Evolutionary conservation across 2,888 invertebrate genomes (phyloP), one percentile per base, ranked within the genome.

Genomic region (Incurvaria masculella): DNA sequence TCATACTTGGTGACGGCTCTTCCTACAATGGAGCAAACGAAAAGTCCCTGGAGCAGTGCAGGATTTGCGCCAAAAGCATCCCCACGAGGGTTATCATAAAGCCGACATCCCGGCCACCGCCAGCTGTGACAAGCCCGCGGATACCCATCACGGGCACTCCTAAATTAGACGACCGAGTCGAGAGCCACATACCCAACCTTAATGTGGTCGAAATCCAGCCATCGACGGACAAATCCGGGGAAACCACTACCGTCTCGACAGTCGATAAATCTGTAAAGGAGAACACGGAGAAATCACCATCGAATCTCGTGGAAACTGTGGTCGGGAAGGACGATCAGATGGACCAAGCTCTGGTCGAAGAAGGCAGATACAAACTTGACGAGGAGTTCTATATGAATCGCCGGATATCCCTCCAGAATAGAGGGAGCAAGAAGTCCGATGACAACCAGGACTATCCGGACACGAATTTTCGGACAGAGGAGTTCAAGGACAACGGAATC

Each of bases 1-100:
- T 92, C 26, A 85, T 90, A 58, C 72, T 92, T 53, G 92, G 91
- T 0, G 91, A 91, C 59, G 84, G 83, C 1, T 74, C 64, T 20
- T 62, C 71, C 0, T 33, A 14, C 33, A 50, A 61, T 11, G 66
- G 56, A 55, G 58, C 65, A 49, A 54, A 69, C 19, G 20, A 16
- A 23, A 17, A 23, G 8, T 19, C 42, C 6, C n/a, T 20, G 17
- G 42, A 42, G 0, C 54, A 51, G 1, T 73, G 73, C 51, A 53
- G 51, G 2, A 59, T 59, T 0, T 74, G 72, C 42, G 26, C 42
- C 42, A 42, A 47, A 8, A 18, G 6, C 33, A 33, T 20, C 23
- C 33, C 20, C 21, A n/a, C 16, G 20, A 11, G 47, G 23, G 23
- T 16, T 14, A n/a, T 19, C 42, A 16, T 20, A 5, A 42, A 20